These are phyloP conservation scores for Apis cerana DNA, from an alignment of 1,140 invertebrate species.

Conservation along the genomic window DNA sequence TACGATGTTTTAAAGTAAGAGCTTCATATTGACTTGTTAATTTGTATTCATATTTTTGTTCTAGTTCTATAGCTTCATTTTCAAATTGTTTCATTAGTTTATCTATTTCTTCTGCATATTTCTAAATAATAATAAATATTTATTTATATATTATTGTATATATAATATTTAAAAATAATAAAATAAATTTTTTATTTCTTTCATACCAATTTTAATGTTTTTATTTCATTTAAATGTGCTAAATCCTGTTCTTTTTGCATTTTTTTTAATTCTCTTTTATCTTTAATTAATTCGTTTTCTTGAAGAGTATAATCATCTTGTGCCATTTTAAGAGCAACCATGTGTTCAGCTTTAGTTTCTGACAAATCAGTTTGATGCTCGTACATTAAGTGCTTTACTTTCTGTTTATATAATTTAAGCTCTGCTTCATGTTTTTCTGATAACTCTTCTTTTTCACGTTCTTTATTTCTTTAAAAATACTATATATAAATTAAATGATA, in stretches of 20 bases:
- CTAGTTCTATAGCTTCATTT: slow-evolving; percentile 88
- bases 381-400: slow-evolving; percentile 95
- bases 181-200: background rate
- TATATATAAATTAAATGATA: background rate
- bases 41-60: slow-evolving; percentile 91
- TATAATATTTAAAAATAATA: slow-evolving; percentile 20
- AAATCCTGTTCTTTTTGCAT: slow-evolving; percentile 88
- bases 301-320: slow-evolving; percentile 88
- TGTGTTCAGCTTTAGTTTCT: slow-evolving; percentile 88
- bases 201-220: slow-evolving; percentile 84
- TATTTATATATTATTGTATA: background rate
- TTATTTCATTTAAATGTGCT: slow-evolving; percentile 85
- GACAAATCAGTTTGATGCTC: slow-evolving; percentile 93
- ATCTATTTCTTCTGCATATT: slow-evolving; percentile 83
- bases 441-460: slow-evolving; percentile 93
- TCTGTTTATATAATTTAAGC: slow-evolving; percentile 94
- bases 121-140: slow-evolving; percentile 53
- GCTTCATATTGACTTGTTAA: slow-evolving; percentile 88
- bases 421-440: slow-evolving; percentile 93
- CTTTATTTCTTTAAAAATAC: slow-evolving; percentile 85
- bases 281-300: slow-evolving; percentile 89
- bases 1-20: slow-evolving; percentile 87
- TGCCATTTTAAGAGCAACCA: slow-evolving; percentile 88
- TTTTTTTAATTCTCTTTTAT: slow-evolving; percentile 89
- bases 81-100: slow-evolving; percentile 87